Evolutionary conservation across 2,888 invertebrate genomes (phyloP).

Genomic region (Chrysodeixis includens): DNA sequence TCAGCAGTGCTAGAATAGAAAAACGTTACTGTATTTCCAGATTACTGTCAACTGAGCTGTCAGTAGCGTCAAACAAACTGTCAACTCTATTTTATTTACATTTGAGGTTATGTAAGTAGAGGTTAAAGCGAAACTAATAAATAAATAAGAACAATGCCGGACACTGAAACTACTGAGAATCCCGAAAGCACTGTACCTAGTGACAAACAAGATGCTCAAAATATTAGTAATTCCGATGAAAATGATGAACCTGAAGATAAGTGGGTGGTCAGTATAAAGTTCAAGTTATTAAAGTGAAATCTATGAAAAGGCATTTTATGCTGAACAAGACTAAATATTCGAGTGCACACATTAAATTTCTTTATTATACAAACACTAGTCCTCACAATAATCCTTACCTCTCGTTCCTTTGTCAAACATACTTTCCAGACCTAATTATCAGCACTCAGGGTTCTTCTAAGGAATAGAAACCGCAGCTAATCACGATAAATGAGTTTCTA

Average conservation of each 20-base stretch:
- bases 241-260: constrained; percentile 66
- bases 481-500: no score
- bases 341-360: neutral
- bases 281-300: neutral
- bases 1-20: no score
- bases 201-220: constrained; percentile 42
- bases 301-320: neutral
- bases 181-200: constrained; percentile 22
- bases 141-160: constrained; percentile 47
- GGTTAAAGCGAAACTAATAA: neutral
- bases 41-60: neutral
- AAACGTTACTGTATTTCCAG: no score
- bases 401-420: neutral
- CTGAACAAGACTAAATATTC: neutral
- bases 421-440: no score
- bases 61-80: neutral
- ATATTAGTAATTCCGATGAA: constrained; percentile 30
- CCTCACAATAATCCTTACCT: neutral
- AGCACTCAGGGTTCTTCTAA: no score
- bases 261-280: constrained; percentile 74
- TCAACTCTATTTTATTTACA: neutral
- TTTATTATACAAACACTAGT: neutral
- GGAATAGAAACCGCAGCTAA: no score
- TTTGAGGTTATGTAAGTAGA: constrained; percentile 28
- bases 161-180: constrained; percentile 33